These are phyloP conservation scores for Spongilla lacustris DNA, from an alignment of 37 sponge, comb jelly and placozoan genomes.

Conservation along the genomic window DNA sequence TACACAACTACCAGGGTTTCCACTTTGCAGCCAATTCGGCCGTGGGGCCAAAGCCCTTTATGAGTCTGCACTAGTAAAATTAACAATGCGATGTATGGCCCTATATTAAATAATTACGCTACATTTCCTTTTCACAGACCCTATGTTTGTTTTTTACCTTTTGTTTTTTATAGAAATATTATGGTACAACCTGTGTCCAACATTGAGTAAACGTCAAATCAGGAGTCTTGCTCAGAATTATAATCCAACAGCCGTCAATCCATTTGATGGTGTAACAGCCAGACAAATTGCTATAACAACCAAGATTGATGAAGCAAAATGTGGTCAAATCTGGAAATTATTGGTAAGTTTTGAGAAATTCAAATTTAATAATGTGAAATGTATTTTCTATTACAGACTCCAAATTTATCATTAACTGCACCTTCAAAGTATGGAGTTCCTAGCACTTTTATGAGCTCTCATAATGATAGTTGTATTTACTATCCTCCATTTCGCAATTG, in stretches of 20 bases:
- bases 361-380: neutral
- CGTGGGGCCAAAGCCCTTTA: too few relatives aligned
- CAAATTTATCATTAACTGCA: neutral
- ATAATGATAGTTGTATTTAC: neutral
- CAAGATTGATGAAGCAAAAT: neutral
- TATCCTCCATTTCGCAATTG: neutral
- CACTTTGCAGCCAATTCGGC: too few relatives aligned
- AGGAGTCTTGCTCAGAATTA: neutral
- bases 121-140: too few relatives aligned
- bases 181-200: constrained; percentile 1
- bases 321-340: neutral
- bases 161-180: neutral
- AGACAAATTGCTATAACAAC: neutral
- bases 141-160: neutral
- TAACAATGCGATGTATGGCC: too few relatives aligned
- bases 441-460: neutral
- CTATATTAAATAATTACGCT: too few relatives aligned
- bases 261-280: neutral
- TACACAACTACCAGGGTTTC: too few relatives aligned
- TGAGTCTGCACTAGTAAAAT: too few relatives aligned
- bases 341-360: neutral
- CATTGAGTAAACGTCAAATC: neutral
- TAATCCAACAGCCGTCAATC: neutral
- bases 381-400: neutral
- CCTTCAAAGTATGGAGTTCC: neutral